Percentiles rank a stretch among this genome's conserved stretches.
Conservation (phyloP, 2,888 invertebrate genomes). For the Polylopha cassiicola region DNA sequence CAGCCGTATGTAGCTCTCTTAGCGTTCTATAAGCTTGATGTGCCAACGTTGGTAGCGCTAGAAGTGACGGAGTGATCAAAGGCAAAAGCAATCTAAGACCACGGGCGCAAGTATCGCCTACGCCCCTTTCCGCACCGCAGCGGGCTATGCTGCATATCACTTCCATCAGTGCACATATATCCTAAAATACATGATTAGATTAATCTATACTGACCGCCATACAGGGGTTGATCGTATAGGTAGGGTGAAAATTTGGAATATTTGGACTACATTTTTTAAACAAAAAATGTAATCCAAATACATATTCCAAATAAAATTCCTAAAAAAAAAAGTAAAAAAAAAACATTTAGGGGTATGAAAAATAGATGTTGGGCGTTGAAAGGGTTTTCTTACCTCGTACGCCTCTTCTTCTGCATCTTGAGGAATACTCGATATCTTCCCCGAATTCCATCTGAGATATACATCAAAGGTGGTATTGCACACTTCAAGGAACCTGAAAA, state of each 20-base stretch:
- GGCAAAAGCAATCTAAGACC: slow-evolving; percentile 57
- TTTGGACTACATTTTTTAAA: too few relatives aligned
- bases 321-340: too few relatives aligned
- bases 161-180: slow-evolving; percentile 88
- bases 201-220: background rate
- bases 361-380: too few relatives aligned
- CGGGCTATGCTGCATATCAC: slow-evolving; percentile 75
- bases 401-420: slow-evolving; percentile 83
- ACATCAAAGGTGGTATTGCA: slow-evolving; percentile 83
- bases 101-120: slow-evolving; percentile 48
- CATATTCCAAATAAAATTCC: too few relatives aligned
- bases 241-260: too few relatives aligned
- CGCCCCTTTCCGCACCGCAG: slow-evolving; percentile 40
- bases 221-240: too few relatives aligned
- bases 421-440: slow-evolving; percentile 78
- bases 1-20: slow-evolving; percentile 54
- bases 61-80: slow-evolving; percentile 32
- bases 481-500: slow-evolving; percentile 78
- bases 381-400: slow-evolving; percentile 58
- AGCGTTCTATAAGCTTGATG: slow-evolving; percentile 62
- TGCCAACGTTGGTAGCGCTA: slow-evolving; percentile 55
- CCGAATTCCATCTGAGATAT: slow-evolving; percentile 81
- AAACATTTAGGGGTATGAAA: too few relatives aligned
- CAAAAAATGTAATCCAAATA: too few relatives aligned
- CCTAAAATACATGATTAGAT: slow-evolving; percentile 67